phyloP scores from a whole-genome alignment of 2,797 vertebrate species.

The Enteromius mattozi region DNA sequence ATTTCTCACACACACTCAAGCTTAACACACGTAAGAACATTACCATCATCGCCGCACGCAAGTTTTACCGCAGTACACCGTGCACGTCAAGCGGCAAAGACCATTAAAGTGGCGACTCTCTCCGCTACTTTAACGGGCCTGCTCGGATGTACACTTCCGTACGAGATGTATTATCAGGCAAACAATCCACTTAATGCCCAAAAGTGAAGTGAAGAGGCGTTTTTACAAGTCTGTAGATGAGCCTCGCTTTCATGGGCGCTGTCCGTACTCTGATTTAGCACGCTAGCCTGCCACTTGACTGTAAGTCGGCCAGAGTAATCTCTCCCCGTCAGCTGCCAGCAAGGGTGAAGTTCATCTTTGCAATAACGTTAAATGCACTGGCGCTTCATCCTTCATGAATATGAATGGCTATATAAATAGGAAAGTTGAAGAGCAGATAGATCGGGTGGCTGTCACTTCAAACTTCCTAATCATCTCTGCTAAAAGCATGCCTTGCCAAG shows the following conservation, averaged over 20 bases:
- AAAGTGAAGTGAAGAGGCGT: constrained; percentile 75
- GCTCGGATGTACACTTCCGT: constrained; percentile 59
- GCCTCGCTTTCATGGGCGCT: constrained; percentile 70
- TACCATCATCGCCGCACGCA: constrained; percentile 28
- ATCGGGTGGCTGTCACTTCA: constrained; percentile 77
- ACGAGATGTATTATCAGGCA: constrained; percentile 74
- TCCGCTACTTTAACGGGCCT: constrained; percentile 47
- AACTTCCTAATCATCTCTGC: constrained; percentile 76
- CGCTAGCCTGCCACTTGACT: constrained; percentile 76
- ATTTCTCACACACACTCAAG: constrained; percentile 75
- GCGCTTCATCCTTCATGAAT: constrained; percentile 81
- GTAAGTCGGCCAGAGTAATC: constrained; percentile 80
- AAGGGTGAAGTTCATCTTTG: constrained; percentile 74
- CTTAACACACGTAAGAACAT: constrained; percentile 39
- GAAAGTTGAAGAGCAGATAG: constrained; percentile 78
- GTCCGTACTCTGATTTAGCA: constrained; percentile 77
- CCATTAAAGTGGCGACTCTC: constrained; percentile 63
- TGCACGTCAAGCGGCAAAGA: constrained; percentile 46
- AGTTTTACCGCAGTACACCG: constrained; percentile 64
- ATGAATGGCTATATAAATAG: constrained; percentile 84
- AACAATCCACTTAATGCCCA: constrained; percentile 77
- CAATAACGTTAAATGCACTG: constrained; percentile 82
- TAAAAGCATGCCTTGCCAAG: constrained; percentile 69
- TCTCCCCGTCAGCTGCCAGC: constrained; percentile 79
- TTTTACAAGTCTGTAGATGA: constrained; percentile 76